These are phyloP conservation scores for Odontomachus brunneus DNA, from an alignment of 1,140 invertebrate species.

Conservation along the genomic window DNA sequence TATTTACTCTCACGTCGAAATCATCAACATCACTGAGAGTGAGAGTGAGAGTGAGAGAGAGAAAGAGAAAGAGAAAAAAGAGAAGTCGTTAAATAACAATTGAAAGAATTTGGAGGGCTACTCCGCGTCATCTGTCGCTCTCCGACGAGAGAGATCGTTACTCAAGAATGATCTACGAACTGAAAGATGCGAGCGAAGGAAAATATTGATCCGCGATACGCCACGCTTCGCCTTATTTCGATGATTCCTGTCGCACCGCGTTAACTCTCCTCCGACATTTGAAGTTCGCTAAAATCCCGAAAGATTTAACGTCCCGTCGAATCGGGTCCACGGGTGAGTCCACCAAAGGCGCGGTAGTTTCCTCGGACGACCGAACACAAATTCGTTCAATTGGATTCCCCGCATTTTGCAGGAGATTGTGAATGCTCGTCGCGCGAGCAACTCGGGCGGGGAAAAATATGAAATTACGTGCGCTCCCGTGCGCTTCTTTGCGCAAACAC, in stretches of 20 bases:
- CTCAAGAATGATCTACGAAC: constrained; percentile 30
- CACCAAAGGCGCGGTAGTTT: no score
- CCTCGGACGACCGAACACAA: no score
- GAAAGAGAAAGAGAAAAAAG: neutral
- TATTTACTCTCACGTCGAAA: neutral
- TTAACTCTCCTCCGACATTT: no score
- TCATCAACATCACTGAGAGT: neutral
- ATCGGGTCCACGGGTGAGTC: no score
- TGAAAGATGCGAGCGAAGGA: neutral
- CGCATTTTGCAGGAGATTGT: no score
- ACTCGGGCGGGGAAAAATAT: neutral
- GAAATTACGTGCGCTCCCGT: neutral
- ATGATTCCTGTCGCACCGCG: no score
- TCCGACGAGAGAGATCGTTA: neutral
- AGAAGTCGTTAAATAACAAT: constrained; percentile 13
- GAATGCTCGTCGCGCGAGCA: no score
- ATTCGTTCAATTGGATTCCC: no score
- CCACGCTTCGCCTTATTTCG: no score
- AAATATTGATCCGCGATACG: neutral
- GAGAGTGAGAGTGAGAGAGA: no score
- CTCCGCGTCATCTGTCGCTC: constrained; percentile 2
- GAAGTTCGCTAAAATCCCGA: no score
- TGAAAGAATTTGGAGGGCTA: constrained; percentile 9
- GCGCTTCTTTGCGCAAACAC: constrained; percentile 1
- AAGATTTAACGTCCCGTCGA: no score